Conservation (phyloP, 1,140 invertebrate genomes). For the Trialeurodes vaporariorum region DNA sequence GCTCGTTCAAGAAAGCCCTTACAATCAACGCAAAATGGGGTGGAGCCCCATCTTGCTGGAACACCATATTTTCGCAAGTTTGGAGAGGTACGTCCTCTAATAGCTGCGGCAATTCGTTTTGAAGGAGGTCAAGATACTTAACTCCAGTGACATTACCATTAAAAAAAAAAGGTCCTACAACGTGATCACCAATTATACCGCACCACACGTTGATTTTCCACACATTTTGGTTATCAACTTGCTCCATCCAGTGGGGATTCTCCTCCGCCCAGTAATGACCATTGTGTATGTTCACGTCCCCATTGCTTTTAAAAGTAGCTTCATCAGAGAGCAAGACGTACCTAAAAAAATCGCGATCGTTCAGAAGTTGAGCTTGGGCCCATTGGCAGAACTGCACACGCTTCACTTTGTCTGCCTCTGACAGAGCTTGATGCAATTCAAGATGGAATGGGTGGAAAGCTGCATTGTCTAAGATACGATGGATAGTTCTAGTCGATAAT, state of each 20-base stretch:
- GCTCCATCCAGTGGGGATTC: background rate
- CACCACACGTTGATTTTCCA: constrained; percentile 12
- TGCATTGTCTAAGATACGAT: no score
- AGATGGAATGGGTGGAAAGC: no score
- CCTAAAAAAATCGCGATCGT: background rate
- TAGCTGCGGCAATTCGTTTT: background rate
- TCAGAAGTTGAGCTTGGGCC: background rate
- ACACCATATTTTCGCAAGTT: background rate
- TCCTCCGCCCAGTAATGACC: constrained; percentile 4
- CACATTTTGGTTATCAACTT: constrained; percentile 11
- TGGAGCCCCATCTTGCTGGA: constrained; percentile 24
- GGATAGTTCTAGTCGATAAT: no score
- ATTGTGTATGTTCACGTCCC: constrained; percentile 29
- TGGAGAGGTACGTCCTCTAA: background rate
- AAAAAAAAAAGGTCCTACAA: constrained; percentile 32
- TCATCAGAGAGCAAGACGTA: constrained; percentile 23
- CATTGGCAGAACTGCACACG: background rate
- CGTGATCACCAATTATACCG: constrained; percentile 13
- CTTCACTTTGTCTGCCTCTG: background rate
- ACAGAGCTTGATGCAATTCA: no score
- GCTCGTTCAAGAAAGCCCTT: constrained; percentile 11
- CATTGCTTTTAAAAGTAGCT: constrained; percentile 27
- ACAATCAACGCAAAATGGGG: constrained; percentile 23
- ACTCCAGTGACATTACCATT: constrained; percentile 10
- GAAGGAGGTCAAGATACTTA: background rate